Conservation (phyloP, 2,888 invertebrate genomes). For the Andricus quercusramuli region DNA sequence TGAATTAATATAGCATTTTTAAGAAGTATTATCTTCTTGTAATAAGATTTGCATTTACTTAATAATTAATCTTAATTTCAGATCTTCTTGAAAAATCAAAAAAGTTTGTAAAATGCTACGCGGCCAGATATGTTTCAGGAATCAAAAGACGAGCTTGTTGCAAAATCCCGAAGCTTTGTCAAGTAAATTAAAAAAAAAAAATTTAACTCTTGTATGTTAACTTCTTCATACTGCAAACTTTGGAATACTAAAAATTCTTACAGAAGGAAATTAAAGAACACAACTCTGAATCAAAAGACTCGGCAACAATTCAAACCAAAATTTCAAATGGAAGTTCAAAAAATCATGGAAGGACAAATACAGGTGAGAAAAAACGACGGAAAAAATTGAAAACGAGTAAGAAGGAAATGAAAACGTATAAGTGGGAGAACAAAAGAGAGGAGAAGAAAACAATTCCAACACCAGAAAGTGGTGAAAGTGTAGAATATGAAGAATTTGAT, state of each 20-base stretch:
- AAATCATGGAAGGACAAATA: neutral
- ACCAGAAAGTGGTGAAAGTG: neutral
- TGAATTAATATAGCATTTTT: neutral
- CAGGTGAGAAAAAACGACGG: neutral
- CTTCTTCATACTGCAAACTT: neutral
- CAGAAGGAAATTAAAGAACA: neutral
- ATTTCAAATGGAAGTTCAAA: neutral
- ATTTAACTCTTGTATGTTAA: neutral
- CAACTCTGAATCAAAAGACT: neutral
- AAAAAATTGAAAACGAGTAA: neutral
- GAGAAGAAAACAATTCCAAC: neutral
- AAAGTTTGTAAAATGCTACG: constrained; percentile 60
- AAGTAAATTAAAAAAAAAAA: neutral
- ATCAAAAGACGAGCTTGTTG: constrained; percentile 59
- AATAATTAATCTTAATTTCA: constrained; percentile 40
- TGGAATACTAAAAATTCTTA: neutral
- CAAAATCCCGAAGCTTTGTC: constrained; percentile 27
- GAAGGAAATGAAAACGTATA: neutral
- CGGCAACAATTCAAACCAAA: neutral
- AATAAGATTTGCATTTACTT: neutral
- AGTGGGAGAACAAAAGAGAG: neutral
- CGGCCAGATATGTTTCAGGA: constrained; percentile 51
- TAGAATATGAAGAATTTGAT: constrained; percentile 8
- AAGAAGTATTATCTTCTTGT: neutral
- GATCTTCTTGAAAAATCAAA: constrained; percentile 58